Evolutionary conservation across 2,797 vertebrate species (phyloP).

Genomic region (Thripadectes ignobilis): DNA sequence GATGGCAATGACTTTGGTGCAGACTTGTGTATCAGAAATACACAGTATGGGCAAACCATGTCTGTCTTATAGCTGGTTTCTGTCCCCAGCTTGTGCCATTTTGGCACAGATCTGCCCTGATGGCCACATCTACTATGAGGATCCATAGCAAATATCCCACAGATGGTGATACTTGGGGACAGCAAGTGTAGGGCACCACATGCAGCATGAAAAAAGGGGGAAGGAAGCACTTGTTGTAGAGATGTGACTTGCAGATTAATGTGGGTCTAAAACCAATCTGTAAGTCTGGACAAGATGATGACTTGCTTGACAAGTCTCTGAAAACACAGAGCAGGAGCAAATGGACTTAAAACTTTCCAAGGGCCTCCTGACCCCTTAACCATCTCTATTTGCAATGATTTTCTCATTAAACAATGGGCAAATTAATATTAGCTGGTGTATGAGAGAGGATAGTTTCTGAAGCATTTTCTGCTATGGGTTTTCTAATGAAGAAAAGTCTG

Average conservation of each 20-base stretch:
- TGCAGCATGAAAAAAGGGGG: neutral
- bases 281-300: neutral
- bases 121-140: neutral
- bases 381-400: neutral
- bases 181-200: neutral
- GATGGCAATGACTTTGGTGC: neutral
- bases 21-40: neutral
- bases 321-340: neutral
- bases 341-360: neutral
- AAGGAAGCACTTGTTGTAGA: neutral
- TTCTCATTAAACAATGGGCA: neutral
- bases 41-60: fast-evolving
- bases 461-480: neutral
- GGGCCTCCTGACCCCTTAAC: neutral
- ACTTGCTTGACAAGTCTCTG: neutral
- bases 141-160: neutral
- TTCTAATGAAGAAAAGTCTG: conserved; percentile 18
- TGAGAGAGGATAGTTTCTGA: neutral
- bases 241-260: neutral
- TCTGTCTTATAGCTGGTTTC: neutral
- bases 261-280: neutral
- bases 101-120: neutral
- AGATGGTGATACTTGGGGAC: neutral
- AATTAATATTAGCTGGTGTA: neutral
- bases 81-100: neutral